Base-by-base conservation (phyloP, 2,888 invertebrate genomes). In the Suillia variegata region DNA sequence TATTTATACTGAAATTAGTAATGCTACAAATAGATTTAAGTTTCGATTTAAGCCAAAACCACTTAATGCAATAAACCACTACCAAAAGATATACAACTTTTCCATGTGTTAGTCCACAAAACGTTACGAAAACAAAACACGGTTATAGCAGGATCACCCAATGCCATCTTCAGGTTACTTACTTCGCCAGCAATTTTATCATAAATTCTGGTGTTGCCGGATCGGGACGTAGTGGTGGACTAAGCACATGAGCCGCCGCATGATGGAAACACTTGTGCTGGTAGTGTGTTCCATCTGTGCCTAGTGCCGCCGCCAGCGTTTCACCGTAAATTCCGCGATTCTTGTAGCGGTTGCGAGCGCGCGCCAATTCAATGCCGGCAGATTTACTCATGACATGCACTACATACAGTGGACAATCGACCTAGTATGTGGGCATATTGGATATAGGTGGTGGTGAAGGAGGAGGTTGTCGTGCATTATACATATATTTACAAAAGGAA, bases 381-480 rank as follows among this genome's bases (percentile, higher is more conserved):
- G 90, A 89, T 84, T 91, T 93, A 76, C 96, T 95, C 98, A 98
- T 99, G 78, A 98, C 93, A 86, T 98, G 98, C 74, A 98, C 98
- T 75, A 99, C 90, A 85, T 94, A 94, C 64, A 99, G 87, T 2
- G 99, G 98, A 70, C 82, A 82, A 64, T 79, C 78, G 17, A 73
- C 74, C 78, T 79, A 63, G 26, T 26, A 6, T 26, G 5, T 26
- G n/a, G n/a, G n/a, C n/a, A n/a, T n/a, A 26, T 5, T 26, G 26
- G 26, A 6, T 5, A 10, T 26, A 26, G 26, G 26, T 26, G 26
- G 26, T 26, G 26, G 26, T 26, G 6, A 26, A 10, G 26, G 26
- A 26, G 26, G 26, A 10, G 26, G 26, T 26, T 26, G 26, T 26
- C 10, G 5, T 5, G 18, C 13, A 20, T 38, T 54, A 34, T 34